Evolutionary conservation across 2,888 invertebrate genomes (phyloP).

Genomic region (Trypoxylon attenuatum): DNA sequence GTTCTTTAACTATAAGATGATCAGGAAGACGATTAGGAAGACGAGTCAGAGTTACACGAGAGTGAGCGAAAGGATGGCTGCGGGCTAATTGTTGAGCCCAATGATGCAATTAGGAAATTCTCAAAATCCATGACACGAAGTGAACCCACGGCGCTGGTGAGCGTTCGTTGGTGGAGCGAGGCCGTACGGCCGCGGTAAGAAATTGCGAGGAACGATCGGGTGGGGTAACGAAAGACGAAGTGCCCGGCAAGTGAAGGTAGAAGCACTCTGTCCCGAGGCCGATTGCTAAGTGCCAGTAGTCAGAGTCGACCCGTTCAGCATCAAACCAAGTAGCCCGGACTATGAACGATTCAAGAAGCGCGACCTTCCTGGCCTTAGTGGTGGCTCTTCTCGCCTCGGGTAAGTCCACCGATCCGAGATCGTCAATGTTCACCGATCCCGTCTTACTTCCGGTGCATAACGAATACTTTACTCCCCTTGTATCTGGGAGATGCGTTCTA

Average conservation of each 20-base stretch:
- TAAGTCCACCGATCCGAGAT: slow-evolving; percentile 53
- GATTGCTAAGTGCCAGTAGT: slow-evolving; percentile 70
- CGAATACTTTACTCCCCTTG: background rate
- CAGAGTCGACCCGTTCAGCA: slow-evolving; percentile 63
- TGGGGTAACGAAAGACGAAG: slow-evolving; percentile 40
- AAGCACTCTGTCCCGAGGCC: slow-evolving; percentile 49
- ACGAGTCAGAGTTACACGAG: too few relatives aligned
- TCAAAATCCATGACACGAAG: background rate
- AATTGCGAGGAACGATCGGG: slow-evolving; percentile 26
- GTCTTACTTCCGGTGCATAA: background rate
- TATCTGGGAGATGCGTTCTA: slow-evolving; percentile 3
- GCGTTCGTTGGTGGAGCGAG: slow-evolving; percentile 20
- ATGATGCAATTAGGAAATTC: too few relatives aligned
- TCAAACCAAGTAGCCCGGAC: slow-evolving; percentile 42
- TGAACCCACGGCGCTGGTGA: slow-evolving; percentile 8
- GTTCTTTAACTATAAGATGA: too few relatives aligned
- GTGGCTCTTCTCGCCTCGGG: slow-evolving; percentile 63
- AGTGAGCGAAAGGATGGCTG: too few relatives aligned
- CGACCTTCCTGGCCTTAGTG: slow-evolving; percentile 64
- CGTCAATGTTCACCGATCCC: background rate
- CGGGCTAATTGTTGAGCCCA: too few relatives aligned
- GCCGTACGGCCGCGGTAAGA: slow-evolving; percentile 29
- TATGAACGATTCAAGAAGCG: slow-evolving; percentile 63
- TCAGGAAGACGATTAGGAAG: too few relatives aligned
- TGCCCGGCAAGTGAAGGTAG: slow-evolving; percentile 61